Percentiles rank a stretch among this genome's conserved stretches.
phyloP scores from a whole-genome alignment of 2,113 vertebrate genomes.

The Rhabdornis inornatus region DNA sequence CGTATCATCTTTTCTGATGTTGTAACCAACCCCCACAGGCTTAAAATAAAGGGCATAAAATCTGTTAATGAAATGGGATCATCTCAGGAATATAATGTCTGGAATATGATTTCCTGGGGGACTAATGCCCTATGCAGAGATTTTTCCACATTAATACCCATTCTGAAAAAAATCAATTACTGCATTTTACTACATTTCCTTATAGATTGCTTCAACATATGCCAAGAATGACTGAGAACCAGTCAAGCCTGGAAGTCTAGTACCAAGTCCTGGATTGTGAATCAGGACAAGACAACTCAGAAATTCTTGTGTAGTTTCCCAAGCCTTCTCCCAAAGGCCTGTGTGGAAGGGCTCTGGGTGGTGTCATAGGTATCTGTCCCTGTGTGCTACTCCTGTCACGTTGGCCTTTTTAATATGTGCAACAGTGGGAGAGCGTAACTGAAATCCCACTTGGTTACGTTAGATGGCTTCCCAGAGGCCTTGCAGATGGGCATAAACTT shows the following conservation, averaged over 20 bases:
- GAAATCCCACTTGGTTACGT: background rate
- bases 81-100: background rate
- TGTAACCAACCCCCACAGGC: background rate
- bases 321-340: background rate
- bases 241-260: background rate
- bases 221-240: background rate
- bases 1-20: background rate
- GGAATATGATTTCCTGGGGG: background rate
- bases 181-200: constrained; percentile 32
- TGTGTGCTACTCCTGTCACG: background rate
- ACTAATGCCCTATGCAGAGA: background rate
- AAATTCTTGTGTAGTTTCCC: background rate
- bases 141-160: background rate
- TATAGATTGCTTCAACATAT: background rate
- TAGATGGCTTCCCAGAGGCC: background rate
- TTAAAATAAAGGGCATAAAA: background rate
- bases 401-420: background rate
- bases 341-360: background rate
- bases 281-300: background rate
- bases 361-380: background rate
- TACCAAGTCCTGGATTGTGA: background rate
- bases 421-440: fast-evolving
- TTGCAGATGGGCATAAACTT: background rate
- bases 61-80: background rate
- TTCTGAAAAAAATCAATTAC: background rate